These are phyloP conservation scores for Pterocles gutturalis DNA, from an alignment of 2,113 vertebrate species.

Conservation along the genomic window DNA sequence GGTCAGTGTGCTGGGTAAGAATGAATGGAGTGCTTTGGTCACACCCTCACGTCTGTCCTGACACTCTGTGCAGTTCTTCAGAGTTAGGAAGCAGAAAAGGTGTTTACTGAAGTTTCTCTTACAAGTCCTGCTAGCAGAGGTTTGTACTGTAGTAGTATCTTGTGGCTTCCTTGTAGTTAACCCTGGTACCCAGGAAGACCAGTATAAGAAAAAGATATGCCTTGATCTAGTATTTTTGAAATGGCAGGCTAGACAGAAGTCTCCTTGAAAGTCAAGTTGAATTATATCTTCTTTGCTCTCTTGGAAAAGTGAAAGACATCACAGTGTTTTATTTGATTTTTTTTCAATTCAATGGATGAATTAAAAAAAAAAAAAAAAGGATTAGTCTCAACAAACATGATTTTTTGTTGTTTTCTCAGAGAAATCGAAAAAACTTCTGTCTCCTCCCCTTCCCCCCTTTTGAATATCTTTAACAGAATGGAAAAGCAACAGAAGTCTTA, in stretches of 20 bases:
- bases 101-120: background rate
- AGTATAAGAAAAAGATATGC: background rate
- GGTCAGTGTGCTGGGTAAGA: background rate
- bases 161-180: background rate
- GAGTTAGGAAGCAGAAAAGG: background rate
- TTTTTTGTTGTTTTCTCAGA: background rate
- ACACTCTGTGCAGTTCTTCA: background rate
- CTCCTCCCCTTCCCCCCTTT: accelerated
- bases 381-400: background rate
- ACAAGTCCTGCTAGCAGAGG: background rate
- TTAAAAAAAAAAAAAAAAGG: background rate
- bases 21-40: background rate
- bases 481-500: background rate
- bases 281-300: background rate
- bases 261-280: background rate
- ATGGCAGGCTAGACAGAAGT: background rate
- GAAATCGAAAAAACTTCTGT: background rate
- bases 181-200: background rate
- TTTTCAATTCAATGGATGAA: background rate
- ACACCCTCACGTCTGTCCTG: background rate
- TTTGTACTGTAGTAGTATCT: background rate
- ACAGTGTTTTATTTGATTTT: background rate
- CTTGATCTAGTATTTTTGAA: background rate
- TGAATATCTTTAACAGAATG: background rate
- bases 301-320: background rate